Conservation (phyloP, 2,888 invertebrate species). For the Thyatira batis region DNA sequence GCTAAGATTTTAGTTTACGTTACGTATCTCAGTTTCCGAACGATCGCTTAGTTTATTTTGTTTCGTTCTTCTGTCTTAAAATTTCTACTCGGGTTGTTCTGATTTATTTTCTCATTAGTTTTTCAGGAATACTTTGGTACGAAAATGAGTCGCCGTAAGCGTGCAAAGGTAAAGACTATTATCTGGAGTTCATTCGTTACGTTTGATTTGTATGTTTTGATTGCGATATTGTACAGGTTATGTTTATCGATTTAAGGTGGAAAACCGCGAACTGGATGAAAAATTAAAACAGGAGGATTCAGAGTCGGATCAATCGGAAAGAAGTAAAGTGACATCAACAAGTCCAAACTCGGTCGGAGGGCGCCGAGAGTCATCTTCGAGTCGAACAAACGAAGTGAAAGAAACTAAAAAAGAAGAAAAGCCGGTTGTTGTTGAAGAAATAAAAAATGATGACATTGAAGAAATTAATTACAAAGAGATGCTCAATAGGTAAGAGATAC, state of each 20-base stretch:
- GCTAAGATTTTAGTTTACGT: too few relatives aligned
- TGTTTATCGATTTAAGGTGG: conserved; percentile 79
- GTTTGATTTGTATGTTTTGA: conserved; percentile 23
- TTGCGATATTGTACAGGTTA: conserved; percentile 70
- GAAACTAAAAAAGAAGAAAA: conserved; percentile 76
- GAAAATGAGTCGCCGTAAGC: conserved; percentile 83
- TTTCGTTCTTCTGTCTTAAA: conserved; percentile 12
- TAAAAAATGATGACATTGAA: conserved; percentile 85
- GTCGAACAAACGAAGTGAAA: conserved; percentile 70
- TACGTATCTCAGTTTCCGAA: too few relatives aligned
- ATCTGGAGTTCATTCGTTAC: background rate
- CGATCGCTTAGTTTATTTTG: conserved; percentile 17
- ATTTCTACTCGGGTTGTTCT: conserved; percentile 6
- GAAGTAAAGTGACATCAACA: conserved; percentile 80
- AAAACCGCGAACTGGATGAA: conserved; percentile 84
- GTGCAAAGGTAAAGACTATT: conserved; percentile 69
- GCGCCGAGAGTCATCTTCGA: conserved; percentile 78
- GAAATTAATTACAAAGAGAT: conserved; percentile 80
- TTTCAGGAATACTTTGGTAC: conserved; percentile 8
- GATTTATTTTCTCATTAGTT: conserved; percentile 5
- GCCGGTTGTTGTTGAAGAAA: conserved; percentile 66
- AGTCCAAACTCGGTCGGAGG: conserved; percentile 80
- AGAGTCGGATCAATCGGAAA: conserved; percentile 84
- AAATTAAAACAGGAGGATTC: conserved; percentile 85
- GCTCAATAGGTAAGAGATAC: conserved; percentile 60